A percentile compares a stretch with the other conserved stretches of the same genome.
phyloP scores from a whole-genome alignment of 2,113 vertebrate species.

The Leucosticte australis region DNA sequence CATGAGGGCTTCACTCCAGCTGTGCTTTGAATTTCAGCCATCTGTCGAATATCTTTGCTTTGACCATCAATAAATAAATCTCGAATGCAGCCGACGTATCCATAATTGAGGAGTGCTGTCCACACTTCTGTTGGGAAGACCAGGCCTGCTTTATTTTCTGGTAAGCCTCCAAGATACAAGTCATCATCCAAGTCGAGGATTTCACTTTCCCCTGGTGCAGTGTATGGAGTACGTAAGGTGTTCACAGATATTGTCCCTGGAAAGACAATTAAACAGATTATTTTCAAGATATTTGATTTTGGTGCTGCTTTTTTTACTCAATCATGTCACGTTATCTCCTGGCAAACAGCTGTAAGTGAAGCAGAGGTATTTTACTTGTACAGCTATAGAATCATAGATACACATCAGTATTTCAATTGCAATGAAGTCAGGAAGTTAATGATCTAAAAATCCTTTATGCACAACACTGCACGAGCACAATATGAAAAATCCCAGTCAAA shows the following conservation, averaged over 20 bases:
- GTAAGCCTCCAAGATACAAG: conserved; percentile 93
- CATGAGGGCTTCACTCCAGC: conserved; percentile 96
- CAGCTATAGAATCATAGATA: background rate
- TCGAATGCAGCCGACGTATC: conserved; percentile 97
- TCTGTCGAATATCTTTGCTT: conserved; percentile 94
- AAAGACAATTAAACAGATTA: background rate
- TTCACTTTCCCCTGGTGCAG: conserved; percentile 95
- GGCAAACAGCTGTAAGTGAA: background rate
- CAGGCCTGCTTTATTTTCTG: conserved; percentile 92
- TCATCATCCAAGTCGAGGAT: conserved; percentile 96
- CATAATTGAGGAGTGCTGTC: conserved; percentile 97
- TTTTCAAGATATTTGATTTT: background rate
- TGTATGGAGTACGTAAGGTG: conserved; percentile 91
- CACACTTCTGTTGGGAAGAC: conserved; percentile 97
- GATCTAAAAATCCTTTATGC: background rate
- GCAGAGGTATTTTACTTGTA: background rate
- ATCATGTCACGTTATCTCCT: background rate
- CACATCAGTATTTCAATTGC: background rate
- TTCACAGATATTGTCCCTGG: conserved; percentile 96
- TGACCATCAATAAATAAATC: conserved; percentile 98
- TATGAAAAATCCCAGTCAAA: background rate
- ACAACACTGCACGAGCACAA: background rate
- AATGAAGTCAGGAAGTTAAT: background rate
- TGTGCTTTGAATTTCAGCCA: conserved; percentile 93
- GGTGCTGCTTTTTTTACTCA: background rate